Evolutionary conservation across 2,888 invertebrate species (phyloP).

Genomic region (Linnaemya vulpina): DNA sequence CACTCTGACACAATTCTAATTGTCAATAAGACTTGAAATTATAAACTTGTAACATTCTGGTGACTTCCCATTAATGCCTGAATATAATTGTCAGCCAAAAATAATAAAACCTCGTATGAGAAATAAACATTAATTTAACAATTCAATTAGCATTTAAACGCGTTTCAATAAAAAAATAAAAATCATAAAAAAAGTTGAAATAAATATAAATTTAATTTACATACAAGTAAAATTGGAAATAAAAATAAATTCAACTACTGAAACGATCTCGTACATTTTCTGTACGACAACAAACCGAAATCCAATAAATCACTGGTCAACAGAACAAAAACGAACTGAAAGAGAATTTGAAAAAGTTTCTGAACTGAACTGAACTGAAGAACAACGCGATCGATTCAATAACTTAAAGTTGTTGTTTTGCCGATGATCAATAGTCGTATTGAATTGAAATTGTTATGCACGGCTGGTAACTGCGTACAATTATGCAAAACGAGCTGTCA

Average conservation of each 20-base stretch:
- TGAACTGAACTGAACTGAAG: conserved; percentile 3
- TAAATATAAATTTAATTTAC: conserved; percentile 54
- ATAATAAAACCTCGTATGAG: neutral
- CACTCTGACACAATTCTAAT: conserved; percentile 80
- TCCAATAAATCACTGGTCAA: conserved; percentile 69
- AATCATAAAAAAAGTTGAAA: conserved; percentile 24
- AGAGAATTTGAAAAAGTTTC: conserved; percentile 4
- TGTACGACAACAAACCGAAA: conserved; percentile 24
- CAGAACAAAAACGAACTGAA: conserved; percentile 42
- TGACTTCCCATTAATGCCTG: conserved; percentile 56
- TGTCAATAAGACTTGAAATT: conserved; percentile 77
- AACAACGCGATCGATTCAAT: conserved; percentile 45
- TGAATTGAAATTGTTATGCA: conserved; percentile 63
- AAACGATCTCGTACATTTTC: conserved; percentile 45
- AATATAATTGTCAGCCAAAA: conserved; percentile 10
- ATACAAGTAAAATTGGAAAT: conserved; percentile 43
- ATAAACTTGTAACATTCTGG: conserved; percentile 46
- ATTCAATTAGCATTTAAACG: conserved; percentile 68
- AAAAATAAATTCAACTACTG: conserved; percentile 18
- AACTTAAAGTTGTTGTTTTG: conserved; percentile 4
- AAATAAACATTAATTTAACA: conserved; percentile 45
- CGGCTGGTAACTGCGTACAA: conserved; percentile 61
- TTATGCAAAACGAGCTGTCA: conserved; percentile 74
- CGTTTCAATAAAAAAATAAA: conserved; percentile 63
- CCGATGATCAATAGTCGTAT: conserved; percentile 49